Conservation (phyloP, 1,140 invertebrate species). For the Drosophila tropicalis region DNA sequence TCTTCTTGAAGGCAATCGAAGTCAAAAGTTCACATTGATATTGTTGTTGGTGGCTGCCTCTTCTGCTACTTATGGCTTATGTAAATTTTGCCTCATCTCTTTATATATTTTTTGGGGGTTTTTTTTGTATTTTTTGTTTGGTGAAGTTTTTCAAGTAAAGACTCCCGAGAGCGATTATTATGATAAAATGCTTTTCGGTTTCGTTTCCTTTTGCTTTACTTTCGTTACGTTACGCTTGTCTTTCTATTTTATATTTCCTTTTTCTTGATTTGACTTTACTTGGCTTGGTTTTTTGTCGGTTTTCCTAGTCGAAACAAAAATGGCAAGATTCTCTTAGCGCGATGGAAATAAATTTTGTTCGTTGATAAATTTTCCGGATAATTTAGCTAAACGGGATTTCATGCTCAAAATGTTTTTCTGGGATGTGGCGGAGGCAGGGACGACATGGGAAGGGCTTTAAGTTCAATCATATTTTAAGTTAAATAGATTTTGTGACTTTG, state of each 20-base stretch:
- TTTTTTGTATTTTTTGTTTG: constrained; percentile 20
- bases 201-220: constrained; percentile 5
- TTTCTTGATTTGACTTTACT: neutral
- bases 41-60: neutral
- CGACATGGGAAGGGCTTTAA: constrained; percentile 29
- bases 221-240: neutral
- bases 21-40: constrained; percentile 69
- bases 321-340: constrained; percentile 22
- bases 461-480: constrained; percentile 74
- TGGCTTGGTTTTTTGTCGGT: constrained; percentile 39
- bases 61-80: constrained; percentile 62
- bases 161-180: constrained; percentile 79
- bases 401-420: constrained; percentile 42
- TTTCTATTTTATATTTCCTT: constrained; percentile 13
- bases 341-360: constrained; percentile 64
- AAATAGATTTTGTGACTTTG: constrained; percentile 59
- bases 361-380: constrained; percentile 71
- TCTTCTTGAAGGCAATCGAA: constrained; percentile 44
- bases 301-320: constrained; percentile 24
- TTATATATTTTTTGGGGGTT: neutral
- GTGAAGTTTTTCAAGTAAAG: constrained; percentile 47
- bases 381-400: constrained; percentile 79
- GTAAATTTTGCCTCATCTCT: constrained; percentile 54
- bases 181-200: constrained; percentile 73
- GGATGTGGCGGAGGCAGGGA: no score